Base-by-base conservation (phyloP, 2,888 invertebrate genomes). In the Tuberolachnus salignus region DNA sequence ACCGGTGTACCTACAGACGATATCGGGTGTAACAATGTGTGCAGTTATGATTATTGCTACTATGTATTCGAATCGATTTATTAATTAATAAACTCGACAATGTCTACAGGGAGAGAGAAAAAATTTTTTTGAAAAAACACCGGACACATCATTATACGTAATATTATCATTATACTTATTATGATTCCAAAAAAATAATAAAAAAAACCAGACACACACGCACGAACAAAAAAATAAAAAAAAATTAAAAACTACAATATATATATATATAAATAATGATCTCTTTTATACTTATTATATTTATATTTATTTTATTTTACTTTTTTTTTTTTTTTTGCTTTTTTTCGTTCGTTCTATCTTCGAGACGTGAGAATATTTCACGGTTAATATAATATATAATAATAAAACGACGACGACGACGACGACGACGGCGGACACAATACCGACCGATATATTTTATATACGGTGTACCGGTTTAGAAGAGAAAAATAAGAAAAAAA, bases 341-440 rank as follows among this genome's bases (percentile, higher is more conserved):
- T 51, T 49, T 66, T 26, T 66, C 21, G 23, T 16, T 66, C 26
- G 34, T 34, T 19, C 16, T 42, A 19, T 63, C 11, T 61, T 23
- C 8, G 59, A 69, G 57, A 67, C 75, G 67, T 78, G 75, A 78
- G 75, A 67, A 67, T 78, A 78, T 67, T 78, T 67, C 75, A 78
- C 67, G 75, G 67, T 78, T 67, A 67, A 34, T 34, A 34, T 34
- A 34, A 4, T 4, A 34, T 34, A 34, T 34, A 34, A 34, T 34
- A 34, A 34, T 4, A 34, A 34, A 34, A 34, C 3, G 6, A 34
- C 3, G 6, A 34, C 3, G 6, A 34, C 34, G 34, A 34, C 34
- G 34, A 34, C 34, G 34, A 34, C 34, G 34, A 34, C 34, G 34
- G 6, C 51, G 57, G 34, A 67, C 67, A 78, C 57, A 78, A 78